Evolutionary conservation across 2,797 vertebrate genomes (phyloP).

Genomic region (Tokudaia tokunoshimensis): DNA sequence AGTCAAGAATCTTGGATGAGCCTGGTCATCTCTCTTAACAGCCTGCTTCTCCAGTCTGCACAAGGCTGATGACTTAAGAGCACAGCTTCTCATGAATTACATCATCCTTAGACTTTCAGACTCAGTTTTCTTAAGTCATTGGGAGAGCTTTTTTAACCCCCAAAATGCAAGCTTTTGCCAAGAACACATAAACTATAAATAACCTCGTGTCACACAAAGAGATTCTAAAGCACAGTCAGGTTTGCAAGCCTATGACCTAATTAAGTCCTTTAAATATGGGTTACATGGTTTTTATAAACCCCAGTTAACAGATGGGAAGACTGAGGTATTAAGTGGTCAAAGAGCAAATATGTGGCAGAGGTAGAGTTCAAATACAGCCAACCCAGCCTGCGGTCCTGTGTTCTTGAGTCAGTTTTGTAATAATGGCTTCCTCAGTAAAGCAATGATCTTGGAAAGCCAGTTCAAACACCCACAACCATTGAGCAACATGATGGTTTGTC

Average conservation of each 20-base stretch:
- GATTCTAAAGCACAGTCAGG: background rate
- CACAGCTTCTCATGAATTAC: background rate
- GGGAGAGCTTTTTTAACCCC: background rate
- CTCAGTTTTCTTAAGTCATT: background rate
- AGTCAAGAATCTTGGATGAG: too few relatives aligned
- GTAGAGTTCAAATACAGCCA: background rate
- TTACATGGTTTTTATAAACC: background rate
- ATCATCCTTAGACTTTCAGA: background rate
- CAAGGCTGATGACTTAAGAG: background rate
- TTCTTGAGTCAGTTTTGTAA: background rate
- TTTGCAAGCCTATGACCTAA: background rate
- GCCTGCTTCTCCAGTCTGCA: background rate
- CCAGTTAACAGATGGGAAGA: background rate
- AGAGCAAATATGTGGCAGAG: background rate
- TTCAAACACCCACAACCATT: background rate
- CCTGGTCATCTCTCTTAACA: background rate
- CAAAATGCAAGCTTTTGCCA: background rate
- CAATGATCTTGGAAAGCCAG: background rate
- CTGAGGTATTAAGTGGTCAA: too few relatives aligned
- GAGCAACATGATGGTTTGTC: background rate
- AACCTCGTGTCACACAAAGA: background rate
- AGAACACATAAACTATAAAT: background rate
- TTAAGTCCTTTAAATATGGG: background rate
- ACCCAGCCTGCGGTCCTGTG: background rate
- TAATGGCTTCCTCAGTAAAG: background rate